phyloP scores from a whole-genome alignment of 1,140 invertebrate genomes.

The Anastrepha ludens region DNA sequence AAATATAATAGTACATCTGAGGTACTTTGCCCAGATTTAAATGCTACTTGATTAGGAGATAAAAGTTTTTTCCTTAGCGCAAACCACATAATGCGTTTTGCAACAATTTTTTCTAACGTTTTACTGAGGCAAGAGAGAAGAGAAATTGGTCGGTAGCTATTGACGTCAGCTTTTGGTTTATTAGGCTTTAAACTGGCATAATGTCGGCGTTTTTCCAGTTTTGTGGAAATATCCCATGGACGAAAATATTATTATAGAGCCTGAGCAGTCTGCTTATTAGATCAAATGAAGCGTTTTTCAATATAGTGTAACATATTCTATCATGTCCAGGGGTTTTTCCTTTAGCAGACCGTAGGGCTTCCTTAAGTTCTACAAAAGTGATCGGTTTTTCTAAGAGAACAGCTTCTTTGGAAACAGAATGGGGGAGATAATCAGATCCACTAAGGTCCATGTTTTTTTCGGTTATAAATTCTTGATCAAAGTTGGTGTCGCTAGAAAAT shows the following conservation, averaged over 20 bases:
- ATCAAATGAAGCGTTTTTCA: neutral
- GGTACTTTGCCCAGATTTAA: constrained; percentile 26
- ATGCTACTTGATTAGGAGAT: constrained; percentile 43
- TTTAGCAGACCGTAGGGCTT: neutral
- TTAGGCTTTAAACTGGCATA: neutral
- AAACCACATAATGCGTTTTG: constrained; percentile 44
- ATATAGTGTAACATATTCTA: neutral
- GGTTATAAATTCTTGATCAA: neutral
- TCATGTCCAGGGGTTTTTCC: constrained; percentile 6
- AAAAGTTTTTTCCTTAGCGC: constrained; percentile 10
- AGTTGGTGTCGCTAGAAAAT: neutral
- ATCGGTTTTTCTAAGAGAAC: neutral
- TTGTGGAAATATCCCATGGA: neutral
- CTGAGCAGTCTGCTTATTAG: neutral
- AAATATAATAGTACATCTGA: constrained; percentile 29
- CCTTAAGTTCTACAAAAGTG: neutral
- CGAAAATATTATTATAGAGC: constrained; percentile 4
- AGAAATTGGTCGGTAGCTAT: constrained; percentile 14
- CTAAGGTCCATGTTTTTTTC: neutral
- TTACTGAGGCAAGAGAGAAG: constrained; percentile 47
- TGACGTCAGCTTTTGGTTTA: neutral
- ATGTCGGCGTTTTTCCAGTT: neutral
- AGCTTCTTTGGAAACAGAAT: neutral
- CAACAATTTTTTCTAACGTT: constrained; percentile 33
- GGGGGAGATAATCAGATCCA: neutral